phyloP scores from a whole-genome alignment of 2,797 vertebrate genomes.

The Erethizon dorsatum region DNA sequence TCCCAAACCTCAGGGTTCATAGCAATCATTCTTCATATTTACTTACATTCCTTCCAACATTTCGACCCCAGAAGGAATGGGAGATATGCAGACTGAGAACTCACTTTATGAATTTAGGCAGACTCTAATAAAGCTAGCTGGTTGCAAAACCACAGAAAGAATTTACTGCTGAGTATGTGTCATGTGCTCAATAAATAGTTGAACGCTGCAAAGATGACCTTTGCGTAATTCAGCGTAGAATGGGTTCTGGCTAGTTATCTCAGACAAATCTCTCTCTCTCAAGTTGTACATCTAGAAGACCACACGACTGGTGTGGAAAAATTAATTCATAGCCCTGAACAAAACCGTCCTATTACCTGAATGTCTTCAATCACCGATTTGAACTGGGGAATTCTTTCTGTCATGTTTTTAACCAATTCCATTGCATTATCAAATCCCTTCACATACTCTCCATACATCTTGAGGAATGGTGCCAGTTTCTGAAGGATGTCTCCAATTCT shows the following conservation, averaged over 20 bases:
- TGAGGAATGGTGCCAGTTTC: conserved; percentile 98
- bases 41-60: conserved; percentile 17
- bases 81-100: not conserved
- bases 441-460: conserved; percentile 99
- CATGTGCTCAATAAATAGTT: not conserved
- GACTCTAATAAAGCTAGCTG: not conserved
- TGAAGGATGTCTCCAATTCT: conserved; percentile 98
- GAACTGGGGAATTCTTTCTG: conserved; percentile 95
- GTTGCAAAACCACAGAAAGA: conserved; percentile 47
- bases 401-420: conserved; percentile 97
- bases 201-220: conserved; percentile 31
- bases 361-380: conserved; percentile 96
- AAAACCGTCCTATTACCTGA: conserved; percentile 91
- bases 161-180: not conserved
- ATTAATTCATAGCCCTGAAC: not conserved
- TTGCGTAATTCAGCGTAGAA: not conserved
- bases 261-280: not conserved
- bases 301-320: not conserved
- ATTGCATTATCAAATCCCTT: conserved; percentile 98
- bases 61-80: not conserved
- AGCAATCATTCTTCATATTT: conserved; percentile 3
- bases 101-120: not conserved
- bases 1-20: not conserved
- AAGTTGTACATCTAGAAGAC: conserved; percentile 27
- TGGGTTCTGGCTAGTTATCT: not conserved